Percentiles rank a stretch among this genome's conserved stretches.
Evolutionary conservation across 92 coral and sea anemone genomes (phyloP).

Genomic region (Phenganax marumi): DNA sequence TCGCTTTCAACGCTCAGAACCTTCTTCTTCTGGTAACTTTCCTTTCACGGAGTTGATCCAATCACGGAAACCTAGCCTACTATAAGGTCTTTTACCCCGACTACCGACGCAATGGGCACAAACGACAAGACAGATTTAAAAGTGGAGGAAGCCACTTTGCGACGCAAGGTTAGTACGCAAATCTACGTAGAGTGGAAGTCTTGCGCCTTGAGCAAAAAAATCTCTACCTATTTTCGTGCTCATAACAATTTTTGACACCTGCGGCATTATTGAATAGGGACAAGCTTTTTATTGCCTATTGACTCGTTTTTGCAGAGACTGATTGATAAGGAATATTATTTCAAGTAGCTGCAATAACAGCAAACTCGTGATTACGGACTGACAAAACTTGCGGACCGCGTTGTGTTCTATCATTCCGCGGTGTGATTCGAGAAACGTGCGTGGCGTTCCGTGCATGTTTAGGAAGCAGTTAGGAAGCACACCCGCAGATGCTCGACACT

Average conservation of each 20-base stretch:
- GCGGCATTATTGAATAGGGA: not conserved
- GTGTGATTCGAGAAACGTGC: not conserved
- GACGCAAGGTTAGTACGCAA: constrained; percentile 33
- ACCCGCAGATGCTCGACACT: not conserved
- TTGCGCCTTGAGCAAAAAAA: not conserved
- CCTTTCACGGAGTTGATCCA: not conserved
- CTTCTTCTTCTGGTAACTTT: constrained; percentile 3
- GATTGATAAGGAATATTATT: constrained; percentile 28
- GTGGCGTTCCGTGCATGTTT: constrained; percentile 1
- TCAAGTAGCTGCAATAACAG: constrained; percentile 21
- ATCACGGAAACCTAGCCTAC: not conserved
- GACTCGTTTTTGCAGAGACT: not conserved
- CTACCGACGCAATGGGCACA: constrained; percentile 17
- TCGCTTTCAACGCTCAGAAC: not conserved
- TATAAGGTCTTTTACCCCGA: not conserved
- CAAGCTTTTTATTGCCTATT: constrained; percentile 26
- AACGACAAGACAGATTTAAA: constrained; percentile 32
- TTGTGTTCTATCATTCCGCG: not conserved
- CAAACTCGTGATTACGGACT: not conserved
- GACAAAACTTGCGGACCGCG: not conserved
- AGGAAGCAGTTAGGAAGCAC: constrained; percentile 24
- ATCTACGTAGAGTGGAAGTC: not conserved
- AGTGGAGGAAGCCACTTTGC: constrained; percentile 25
- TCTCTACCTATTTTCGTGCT: not conserved
- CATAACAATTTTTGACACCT: not conserved